Conservation (phyloP, 2,113 vertebrate genomes). For the Hydrochoerus hydrochaeris region DNA sequence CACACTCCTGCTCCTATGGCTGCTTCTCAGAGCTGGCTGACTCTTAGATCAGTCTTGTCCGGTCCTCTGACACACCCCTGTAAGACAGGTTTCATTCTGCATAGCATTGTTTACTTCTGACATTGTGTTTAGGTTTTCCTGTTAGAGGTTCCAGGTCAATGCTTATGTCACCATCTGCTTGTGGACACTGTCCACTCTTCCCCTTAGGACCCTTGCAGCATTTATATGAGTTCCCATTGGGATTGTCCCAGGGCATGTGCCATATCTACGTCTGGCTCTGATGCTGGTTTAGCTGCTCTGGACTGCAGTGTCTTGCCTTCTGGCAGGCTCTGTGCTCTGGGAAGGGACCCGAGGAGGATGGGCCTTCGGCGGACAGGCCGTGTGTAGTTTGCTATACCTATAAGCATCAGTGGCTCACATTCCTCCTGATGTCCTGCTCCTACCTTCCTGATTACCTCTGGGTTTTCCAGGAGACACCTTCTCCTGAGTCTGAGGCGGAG, state of each 20-base stretch:
- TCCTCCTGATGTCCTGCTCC: background rate
- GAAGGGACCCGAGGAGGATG: background rate
- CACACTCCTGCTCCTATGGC: background rate
- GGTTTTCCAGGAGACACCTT: background rate
- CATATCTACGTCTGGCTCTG: background rate
- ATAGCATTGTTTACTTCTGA: background rate
- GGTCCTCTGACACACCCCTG: background rate
- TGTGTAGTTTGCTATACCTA: background rate
- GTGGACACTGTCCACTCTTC: background rate
- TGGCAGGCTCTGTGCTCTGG: background rate
- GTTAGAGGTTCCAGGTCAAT: background rate
- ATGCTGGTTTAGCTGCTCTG: background rate
- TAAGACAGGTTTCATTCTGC: background rate
- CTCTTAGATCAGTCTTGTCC: background rate
- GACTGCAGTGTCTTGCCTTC: background rate
- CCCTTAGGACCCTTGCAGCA: background rate
- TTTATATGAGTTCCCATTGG: background rate
- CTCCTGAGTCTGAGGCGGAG: background rate
- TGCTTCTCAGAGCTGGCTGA: background rate
- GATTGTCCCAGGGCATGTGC: background rate
- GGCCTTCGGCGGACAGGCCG: background rate
- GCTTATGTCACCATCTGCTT: background rate
- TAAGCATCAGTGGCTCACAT: background rate
- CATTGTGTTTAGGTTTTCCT: background rate
- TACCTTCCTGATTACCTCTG: background rate